Conservation (phyloP, 1,140 invertebrate species). For the Microvelia longipes region DNA sequence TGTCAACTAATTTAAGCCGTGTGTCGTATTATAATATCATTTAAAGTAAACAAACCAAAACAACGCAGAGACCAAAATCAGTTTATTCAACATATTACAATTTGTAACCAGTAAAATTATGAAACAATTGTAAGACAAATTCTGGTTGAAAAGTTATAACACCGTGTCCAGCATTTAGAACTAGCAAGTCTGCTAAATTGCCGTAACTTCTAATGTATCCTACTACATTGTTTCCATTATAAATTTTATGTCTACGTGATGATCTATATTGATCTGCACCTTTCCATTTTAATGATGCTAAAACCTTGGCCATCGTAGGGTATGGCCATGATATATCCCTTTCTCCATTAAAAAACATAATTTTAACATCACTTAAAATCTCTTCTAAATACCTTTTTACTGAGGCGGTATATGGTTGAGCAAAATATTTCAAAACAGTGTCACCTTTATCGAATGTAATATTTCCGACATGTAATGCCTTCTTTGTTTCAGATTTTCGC, state of each 20-base stretch:
- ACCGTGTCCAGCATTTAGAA: background rate
- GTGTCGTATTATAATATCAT: no score
- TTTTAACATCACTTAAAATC: slow-evolving; percentile 45
- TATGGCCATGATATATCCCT: slow-evolving; percentile 46
- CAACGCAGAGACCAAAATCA: no score
- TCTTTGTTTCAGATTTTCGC: background rate
- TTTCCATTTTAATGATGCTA: background rate
- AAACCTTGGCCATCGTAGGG: background rate
- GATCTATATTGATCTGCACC: background rate
- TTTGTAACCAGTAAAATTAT: background rate
- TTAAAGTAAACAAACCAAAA: no score
- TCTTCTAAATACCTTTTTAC: slow-evolving; percentile 57
- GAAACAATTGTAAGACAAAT: background rate
- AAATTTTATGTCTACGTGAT: background rate
- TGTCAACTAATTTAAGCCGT: no score
- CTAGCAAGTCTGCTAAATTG: background rate
- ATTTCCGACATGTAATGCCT: background rate
- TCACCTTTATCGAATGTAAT: slow-evolving; percentile 29
- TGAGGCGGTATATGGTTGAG: slow-evolving; percentile 67
- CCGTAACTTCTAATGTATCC: background rate
- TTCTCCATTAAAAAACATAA: slow-evolving; percentile 57
- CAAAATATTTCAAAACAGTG: slow-evolving; percentile 45
- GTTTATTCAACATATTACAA: no score
- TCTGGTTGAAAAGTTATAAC: background rate
- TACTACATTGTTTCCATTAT: background rate